Evolutionary conservation across 2,113 vertebrate species (phyloP), one percentile per base, ranked within the genome.

Genomic region (Trochalopteron elliotii): DNA sequence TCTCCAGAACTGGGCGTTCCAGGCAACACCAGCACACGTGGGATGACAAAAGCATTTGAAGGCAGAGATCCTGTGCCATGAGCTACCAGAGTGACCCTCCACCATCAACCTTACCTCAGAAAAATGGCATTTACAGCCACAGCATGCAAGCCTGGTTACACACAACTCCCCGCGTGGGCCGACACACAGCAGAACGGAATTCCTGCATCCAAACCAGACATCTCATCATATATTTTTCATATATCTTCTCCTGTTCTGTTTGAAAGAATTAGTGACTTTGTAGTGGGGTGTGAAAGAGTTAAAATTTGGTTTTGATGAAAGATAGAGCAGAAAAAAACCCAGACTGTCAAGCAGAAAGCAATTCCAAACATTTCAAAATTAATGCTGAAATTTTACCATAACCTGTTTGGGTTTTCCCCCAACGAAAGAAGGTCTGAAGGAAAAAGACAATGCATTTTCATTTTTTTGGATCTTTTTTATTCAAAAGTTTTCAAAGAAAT

Each of bases 401-500:
- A 69, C 44, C 18, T 75, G 37, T 35, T 64, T 31, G 56, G 42
- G 25, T 31, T 86, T 69, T 52, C 9, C 52, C 42, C 31, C 22
- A 88, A 0, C 15, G 75, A 96, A 88, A 72, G 56, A 95, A 68
- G 70, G 52, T 97, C 90, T 49, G n/a, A 96, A 97, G 93, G 68
- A 91, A 92, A 96, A 97, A 96, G 90, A 78, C n/a, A 0, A 94
- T 17, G 25, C 88, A 50, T 85, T 96, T 97, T 97, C 22, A 21
- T 96, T 97, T 89, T 90, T 95, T 97, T 89, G 17, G 76, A 98
- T 97, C 91, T 98, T 98, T 98, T 99, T 99, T 99, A 99, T 99
- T 99, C 97, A 98, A 99, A 98, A 98, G 98, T 98, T 99, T 97
- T 98, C 98, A 98, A 99, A 99, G 98, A 99, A 99, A 98, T 98